Evolutionary conservation across 2,888 invertebrate genomes (phyloP), one percentile per base, ranked within the genome.

Genomic region (Ochlodes sylvanus): DNA sequence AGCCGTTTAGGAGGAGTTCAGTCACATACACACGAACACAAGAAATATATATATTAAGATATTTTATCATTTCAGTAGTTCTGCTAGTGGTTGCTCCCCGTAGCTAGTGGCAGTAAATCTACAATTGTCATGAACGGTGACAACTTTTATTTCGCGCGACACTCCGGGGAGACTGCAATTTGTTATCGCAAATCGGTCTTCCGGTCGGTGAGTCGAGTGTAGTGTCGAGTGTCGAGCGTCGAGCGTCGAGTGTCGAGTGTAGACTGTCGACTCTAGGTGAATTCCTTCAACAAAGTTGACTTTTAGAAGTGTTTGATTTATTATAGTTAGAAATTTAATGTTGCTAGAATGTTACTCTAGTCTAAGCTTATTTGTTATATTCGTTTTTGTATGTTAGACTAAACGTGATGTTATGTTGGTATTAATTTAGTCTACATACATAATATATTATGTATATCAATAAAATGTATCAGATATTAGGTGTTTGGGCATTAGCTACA

Each of bases 121-220:
- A 52, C 65, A 42, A 60, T 58, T 60, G 57, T 50, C 52, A 50
- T 44, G 12, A 27, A 65, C 41, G 65, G 65, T 66, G 65, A 66
- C 65, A 66, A 66, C 41, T 66, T 66, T 66, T 66, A 66, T 66
- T 60, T 66, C 38, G 50, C 41, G 34, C 64, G 19, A 52, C 62
- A 63, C 63, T 58, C 42, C 52, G 14, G 38, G 65, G 52, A 58
- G 50, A 65, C 17, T 38, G 58, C 65, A 65, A 65, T 65, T 65
- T 65, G 65, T 65, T 65, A 65, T 58, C 58, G 14, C 19, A 19
- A 65, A 65, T 65, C 65, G 65, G 47, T 65, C 65, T 58, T 55
- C 47, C 56, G 19, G 14, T 12, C 17, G 63, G 9, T 44, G 32
- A 42, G 27, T 12, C 14, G 41, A 19, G 27, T 27, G 27, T 27